Evolutionary conservation across 2,113 vertebrate species (phyloP), one percentile per base, ranked within the genome.

Genomic region (Petroica traversi): DNA sequence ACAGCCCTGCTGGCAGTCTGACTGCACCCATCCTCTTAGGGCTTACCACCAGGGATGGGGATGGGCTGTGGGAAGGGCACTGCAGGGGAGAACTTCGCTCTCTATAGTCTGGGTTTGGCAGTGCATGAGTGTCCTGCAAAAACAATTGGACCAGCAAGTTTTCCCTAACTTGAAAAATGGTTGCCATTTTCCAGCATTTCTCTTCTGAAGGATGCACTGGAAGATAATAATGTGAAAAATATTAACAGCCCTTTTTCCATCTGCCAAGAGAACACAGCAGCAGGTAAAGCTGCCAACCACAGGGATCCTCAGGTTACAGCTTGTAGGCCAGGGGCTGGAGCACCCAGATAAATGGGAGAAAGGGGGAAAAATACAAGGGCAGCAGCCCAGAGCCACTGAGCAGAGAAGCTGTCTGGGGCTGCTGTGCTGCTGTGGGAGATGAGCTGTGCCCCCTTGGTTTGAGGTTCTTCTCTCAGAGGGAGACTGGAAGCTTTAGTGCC

Each of bases 341-440:
- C 41, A 54, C 41, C 33, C 28, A 20, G 23, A 26, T 25, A 58
- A 62, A 19, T 20, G 25, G 28, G 24, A 59, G 43, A 75, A 58
- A 41, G 16, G 17, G 23, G 18, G 2, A 2, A 12, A 66, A 85
- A n/a, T 8, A 6, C 0, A 15, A 80, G n/a, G 0, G 5, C 67
- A 8, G 9, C 34, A 83, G 13, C 40, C 17, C n/a, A n/a, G 54
- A 72, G 49, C 15, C 23, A 11, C 29, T 5, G 62, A 49, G 17
- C 24, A 72, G 67, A 59, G 58, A 63, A 74, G 34, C 5, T 0
- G 0, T 36, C 22, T 0, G 2, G 14, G 13, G 25, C 28, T 93
- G 75, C 57, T 40, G 14, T 51, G 43, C 38, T 3, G 1, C 34
- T 2, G 0, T 34, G 31, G 40, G 40, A 51, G 54, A 45, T 41